phyloP scores from a whole-genome alignment of 2,797 vertebrate genomes.

The Anguilla anguilla region DNA sequence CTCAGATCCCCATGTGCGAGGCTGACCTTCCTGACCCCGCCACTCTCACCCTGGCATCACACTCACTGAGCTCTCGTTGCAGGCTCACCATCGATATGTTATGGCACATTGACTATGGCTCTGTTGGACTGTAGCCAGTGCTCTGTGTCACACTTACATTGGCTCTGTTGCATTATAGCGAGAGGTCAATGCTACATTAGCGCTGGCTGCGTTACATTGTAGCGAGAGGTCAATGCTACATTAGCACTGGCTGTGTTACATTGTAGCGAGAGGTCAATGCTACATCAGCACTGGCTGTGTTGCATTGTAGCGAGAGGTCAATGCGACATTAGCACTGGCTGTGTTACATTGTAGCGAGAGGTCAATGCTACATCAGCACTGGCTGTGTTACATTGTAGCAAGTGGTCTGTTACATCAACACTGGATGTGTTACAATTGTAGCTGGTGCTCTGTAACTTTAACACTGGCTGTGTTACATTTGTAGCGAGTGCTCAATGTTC shows the following conservation, averaged over 20 bases:
- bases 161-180: background rate
- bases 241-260: too few relatives aligned
- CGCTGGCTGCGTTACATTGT: background rate
- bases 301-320: too few relatives aligned
- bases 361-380: too few relatives aligned
- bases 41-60: background rate
- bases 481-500: background rate
- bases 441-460: too few relatives aligned
- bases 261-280: too few relatives aligned
- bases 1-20: slow-evolving; percentile 55
- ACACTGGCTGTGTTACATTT: background rate
- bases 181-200: background rate
- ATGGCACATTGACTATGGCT: background rate
- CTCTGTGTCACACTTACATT: too few relatives aligned
- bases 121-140: too few relatives aligned
- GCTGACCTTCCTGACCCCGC: background rate
- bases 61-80: background rate
- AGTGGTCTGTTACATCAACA: background rate
- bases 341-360: too few relatives aligned
- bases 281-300: too few relatives aligned
- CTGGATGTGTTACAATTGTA: too few relatives aligned
- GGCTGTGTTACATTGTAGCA: background rate
- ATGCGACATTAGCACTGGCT: too few relatives aligned
- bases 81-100: background rate
- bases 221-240: too few relatives aligned